Base-by-base conservation (phyloP, 2,888 invertebrate species). In the Theretra japonica region DNA sequence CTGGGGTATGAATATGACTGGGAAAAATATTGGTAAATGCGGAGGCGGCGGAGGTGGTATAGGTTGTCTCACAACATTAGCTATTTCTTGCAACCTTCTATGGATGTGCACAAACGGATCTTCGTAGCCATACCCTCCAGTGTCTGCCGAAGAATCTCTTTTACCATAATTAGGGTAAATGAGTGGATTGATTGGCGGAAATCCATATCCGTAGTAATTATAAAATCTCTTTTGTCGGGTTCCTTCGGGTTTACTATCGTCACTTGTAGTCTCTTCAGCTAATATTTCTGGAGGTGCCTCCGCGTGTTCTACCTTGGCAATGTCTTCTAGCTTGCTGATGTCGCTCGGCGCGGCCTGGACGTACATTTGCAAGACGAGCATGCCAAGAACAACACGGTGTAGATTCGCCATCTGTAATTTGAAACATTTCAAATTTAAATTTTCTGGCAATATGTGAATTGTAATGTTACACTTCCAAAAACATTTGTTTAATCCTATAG, bases 321-420 rank as follows among this genome's bases (percentile, higher is more conserved):
- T 80, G 21, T 83, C 82, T 79, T 82, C 84, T 7, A 80, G 69
- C 73, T 82, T 83, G 73, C 78, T 76, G 17, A 77, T 76, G 65
- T 86, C 84, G 73, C 80, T 87, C 21, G 92, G 91, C 60, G 89
- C 90, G 50, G 89, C 88, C 58, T 77, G 76, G 53, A 84, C 86
- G 75, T 77, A 80, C 73, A 82, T 75, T 79, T 88, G 86, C 58
- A 87, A 76, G 72, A 87, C 75, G 73, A 90, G 77, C 73, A 88
- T 73, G 72, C 83, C 83, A 73, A 89, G 73, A 70, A 88, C 41
- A 21, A 86, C 41, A 33, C 78, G 76, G 28, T 76, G 74, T 69
- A 82, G 56, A 74, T 71, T 80, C 80, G 80, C 83, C 93, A 93
- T 93, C 93, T 94, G 93, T 72, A 93, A 93, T 75, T 69, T 65